Evolutionary conservation across 2,888 invertebrate genomes (phyloP), one percentile per base, ranked within the genome.

Genomic region (Cephus pulcher): DNA sequence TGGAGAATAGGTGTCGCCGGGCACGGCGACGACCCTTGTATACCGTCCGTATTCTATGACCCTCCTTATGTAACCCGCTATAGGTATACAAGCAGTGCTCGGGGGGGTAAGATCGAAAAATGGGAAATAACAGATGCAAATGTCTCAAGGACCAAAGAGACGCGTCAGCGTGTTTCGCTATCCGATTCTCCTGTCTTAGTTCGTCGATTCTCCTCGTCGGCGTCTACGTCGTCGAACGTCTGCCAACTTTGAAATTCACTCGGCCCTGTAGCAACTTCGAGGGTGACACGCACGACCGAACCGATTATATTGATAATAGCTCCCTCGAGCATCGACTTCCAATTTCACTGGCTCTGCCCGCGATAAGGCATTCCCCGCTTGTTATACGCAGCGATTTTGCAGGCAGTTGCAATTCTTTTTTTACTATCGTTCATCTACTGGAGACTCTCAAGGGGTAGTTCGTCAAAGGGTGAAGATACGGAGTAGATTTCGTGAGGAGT

Each of bases 231-330:
- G 84, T 86, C 23, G 74, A 30, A 76, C 82, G 80, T 82, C 37
- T 37, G 80, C 81, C 78, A 78, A 74, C 79, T 80, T 82, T 76
- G 78, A 70, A 77, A 79, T 77, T 77, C 56, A 73, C 23, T 32
- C 40, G 75, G 77, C 68, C 77, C 79, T 78, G 76, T 40, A 75
- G 76, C 77, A 76, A 81, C 81, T 23, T 56, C 71, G 11, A 71
- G 89, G 88, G 84, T 85, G 85, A 86, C 88, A 86, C 86, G 85
- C 85, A 84, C 81, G 82, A 75, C 80, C 81, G 79, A 80, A 82
- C 76, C 84, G 88, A 89, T 88, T 86, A 86, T 85, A 87, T 86
- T 85, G 86, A 86, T 85, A 87, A 87, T 86, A 78, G 82, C 80
- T 81, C 83, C 82, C 86, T 77, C 73, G 86, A 80, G 84, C 76